Percentiles rank a stretch among this genome's conserved stretches.
These are phyloP conservation scores for Agelas oroides DNA, from an alignment of 37 sponge, comb jelly and placozoan genomes.

Conservation along the genomic window DNA sequence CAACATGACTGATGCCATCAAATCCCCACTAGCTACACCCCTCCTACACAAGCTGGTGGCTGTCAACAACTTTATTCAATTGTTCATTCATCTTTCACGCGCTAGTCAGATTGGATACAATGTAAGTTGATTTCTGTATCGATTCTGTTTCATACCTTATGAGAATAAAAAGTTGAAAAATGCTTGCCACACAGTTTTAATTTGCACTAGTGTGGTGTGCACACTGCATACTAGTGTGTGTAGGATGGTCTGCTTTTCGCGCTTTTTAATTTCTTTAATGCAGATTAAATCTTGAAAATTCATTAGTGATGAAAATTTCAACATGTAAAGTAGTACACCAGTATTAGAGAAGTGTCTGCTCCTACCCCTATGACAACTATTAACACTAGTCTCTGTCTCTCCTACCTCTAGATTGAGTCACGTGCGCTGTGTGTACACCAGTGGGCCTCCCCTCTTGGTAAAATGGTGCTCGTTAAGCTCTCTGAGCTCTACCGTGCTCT, in stretches of 20 bases:
- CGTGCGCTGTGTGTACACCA: slow-evolving; percentile 62
- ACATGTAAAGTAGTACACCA: no score
- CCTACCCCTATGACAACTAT: not conserved
- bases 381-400: not conserved
- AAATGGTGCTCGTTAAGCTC: slow-evolving; percentile 65
- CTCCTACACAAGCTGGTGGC: slow-evolving; percentile 75
- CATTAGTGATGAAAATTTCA: no score
- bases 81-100: slow-evolving; percentile 70
- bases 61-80: slow-evolving; percentile 67
- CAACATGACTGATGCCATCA: slow-evolving; percentile 43
- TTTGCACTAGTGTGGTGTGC: no score
- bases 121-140: not conserved
- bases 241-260: no score
- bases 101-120: slow-evolving; percentile 64
- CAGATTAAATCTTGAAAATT: no score
- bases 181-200: no score
- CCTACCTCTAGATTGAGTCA: slow-evolving; percentile 53
- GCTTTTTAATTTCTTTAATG: no score
- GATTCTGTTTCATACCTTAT: no score
- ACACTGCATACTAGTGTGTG: no score
- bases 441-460: slow-evolving; percentile 55
- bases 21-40: slow-evolving; percentile 56
- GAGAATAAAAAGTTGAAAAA: no score
- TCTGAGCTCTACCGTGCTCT: slow-evolving; percentile 80
- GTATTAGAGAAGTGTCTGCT: no score